Conservation (phyloP, 2,113 vertebrate genomes). For the Alethe diademata region DNA sequence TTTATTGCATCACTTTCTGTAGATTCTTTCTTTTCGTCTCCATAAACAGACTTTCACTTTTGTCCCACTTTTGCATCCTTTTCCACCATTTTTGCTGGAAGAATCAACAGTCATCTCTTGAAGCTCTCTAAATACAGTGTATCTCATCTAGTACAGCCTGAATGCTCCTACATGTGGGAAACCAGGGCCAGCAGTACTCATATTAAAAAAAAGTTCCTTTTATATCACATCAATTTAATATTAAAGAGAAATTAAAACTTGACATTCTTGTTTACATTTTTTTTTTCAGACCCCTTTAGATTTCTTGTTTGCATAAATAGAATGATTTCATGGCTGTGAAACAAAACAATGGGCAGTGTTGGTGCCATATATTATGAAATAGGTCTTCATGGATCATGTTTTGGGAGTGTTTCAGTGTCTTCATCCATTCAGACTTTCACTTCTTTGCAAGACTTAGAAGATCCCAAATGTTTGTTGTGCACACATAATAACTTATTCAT, state of each 20-base stretch:
- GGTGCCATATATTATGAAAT: not conserved
- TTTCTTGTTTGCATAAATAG: not conserved
- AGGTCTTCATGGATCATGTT: not conserved
- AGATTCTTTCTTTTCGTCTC: not conserved
- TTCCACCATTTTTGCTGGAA: not conserved
- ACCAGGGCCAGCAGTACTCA: not conserved
- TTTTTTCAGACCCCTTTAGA: not conserved
- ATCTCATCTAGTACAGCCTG: not conserved
- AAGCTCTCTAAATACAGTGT: not conserved
- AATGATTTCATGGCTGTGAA: not conserved
- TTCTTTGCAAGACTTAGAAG: not conserved
- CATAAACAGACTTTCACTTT: not conserved
- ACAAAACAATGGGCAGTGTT: not conserved
- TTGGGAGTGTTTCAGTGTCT: not conserved
- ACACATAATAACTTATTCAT: constrained; percentile 48
- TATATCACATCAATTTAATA: not conserved
- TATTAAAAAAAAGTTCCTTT: not conserved
- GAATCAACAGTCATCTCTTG: not conserved
- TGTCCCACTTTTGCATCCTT: not conserved
- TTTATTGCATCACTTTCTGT: not conserved
- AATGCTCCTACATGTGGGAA: not conserved
- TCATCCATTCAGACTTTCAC: not conserved
- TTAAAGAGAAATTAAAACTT: not conserved
- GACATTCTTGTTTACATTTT: not conserved
- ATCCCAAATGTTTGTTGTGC: not conserved